Evolutionary conservation across 2,888 invertebrate species (phyloP).

Genomic region (Andrena chrysosceles): DNA sequence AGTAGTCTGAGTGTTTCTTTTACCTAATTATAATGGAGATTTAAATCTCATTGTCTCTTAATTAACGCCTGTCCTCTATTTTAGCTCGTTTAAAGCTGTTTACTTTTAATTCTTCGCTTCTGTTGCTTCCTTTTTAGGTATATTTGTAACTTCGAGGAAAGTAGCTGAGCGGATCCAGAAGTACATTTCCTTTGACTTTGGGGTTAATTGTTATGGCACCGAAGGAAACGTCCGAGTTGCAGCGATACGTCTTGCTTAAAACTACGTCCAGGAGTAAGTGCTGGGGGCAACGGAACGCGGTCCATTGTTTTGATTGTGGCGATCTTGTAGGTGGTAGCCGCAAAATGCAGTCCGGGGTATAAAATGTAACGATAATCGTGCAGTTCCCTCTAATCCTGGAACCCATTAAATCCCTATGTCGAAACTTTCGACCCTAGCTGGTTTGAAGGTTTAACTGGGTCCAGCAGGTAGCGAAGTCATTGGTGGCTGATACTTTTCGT

Average conservation of each 20-base stretch:
- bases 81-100: neutral
- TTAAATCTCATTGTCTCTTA: too few species aligned
- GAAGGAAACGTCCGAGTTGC: neutral
- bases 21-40: too few species aligned
- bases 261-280: constrained; percentile 31
- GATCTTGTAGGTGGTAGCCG: constrained; percentile 49
- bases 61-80: too few species aligned
- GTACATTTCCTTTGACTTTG: constrained; percentile 1
- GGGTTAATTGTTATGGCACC: constrained; percentile 27
- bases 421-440: constrained; percentile 40
- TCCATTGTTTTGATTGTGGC: constrained; percentile 39
- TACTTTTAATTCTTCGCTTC: neutral
- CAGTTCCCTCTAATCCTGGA: constrained; percentile 49
- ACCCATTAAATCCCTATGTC: constrained; percentile 52
- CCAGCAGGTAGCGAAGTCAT: constrained; percentile 15
- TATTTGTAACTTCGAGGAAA: neutral
- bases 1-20: too few species aligned
- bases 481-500: constrained; percentile 11
- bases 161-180: neutral
- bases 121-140: neutral
- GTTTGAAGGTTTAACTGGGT: constrained; percentile 33
- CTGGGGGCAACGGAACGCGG: constrained; percentile 33
- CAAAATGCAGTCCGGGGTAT: constrained; percentile 46
- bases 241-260: constrained; percentile 47
- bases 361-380: constrained; percentile 59